Base-by-base conservation (phyloP, 2,888 invertebrate genomes). In the Atethmia centrago region DNA sequence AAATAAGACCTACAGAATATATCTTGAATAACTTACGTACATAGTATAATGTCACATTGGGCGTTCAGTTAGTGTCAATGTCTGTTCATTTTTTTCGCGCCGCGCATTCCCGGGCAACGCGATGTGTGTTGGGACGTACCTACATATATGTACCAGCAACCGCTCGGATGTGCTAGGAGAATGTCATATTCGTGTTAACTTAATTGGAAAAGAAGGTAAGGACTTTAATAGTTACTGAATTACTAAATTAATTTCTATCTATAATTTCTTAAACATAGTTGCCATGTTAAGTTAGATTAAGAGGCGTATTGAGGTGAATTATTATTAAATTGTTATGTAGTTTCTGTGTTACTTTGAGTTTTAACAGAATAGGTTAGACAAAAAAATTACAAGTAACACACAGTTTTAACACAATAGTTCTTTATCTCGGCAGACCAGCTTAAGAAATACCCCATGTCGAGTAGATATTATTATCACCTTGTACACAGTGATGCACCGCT, bases 391-490 rank as follows among this genome's bases (percentile, higher is more conserved):
- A n/a, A n/a, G n/a, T n/a, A n/a, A n/a, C n/a, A n/a, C n/a, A n/a
- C n/a, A n/a, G n/a, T n/a, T n/a, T n/a, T n/a, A n/a, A n/a, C n/a
- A n/a, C n/a, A n/a, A n/a, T n/a, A n/a, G n/a, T n/a, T n/a, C n/a
- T n/a, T n/a, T n/a, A n/a, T 36, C 16, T 40, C n/a, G 2, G 8
- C 8, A 61, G 47, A 76, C 3, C 28, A 36, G 45, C 40, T n/a
- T 9, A 36, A 77, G 47, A 51, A 21, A 56, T 74, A 56, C 8
- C 21, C 58, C 14, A n/a, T 40, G 67, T 75, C 28, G 40, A 75
- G 61, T 40, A 61, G 75, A 67, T 81, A 75, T 62, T 77, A 77
- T 63, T 62, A 78, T 82, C 77, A 69, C 28, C 45, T 62, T 51
- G 45, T 67, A 56, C 49, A 55, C 28, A 49, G 68, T 74, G 80